Evolutionary conservation across 2,888 invertebrate species (phyloP).

Genomic region (Nymphalis c-album): DNA sequence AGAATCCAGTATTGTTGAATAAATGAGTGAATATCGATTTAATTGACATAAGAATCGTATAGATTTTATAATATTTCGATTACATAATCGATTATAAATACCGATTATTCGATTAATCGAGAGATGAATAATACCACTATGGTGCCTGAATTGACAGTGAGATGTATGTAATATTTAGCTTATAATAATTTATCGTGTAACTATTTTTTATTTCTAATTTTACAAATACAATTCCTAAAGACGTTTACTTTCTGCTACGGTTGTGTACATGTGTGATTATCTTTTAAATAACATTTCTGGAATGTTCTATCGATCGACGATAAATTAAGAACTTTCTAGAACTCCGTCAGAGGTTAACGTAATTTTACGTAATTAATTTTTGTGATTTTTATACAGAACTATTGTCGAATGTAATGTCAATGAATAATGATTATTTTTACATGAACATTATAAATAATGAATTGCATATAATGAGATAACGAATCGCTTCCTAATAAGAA

Average conservation of each 20-base stretch:
- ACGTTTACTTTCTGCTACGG: conserved; percentile 10
- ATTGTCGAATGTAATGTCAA: conserved; percentile 5
- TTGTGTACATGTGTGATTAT: conserved; percentile 11
- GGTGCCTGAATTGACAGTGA: conserved; percentile 29
- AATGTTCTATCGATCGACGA: too few relatives aligned
- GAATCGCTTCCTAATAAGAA: too few relatives aligned
- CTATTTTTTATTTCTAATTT: not conserved
- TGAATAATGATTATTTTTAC: not conserved
- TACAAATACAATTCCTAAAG: conserved; percentile 6
- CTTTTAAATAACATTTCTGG: not conserved
- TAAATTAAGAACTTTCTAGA: too few relatives aligned
- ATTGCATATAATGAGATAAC: not conserved
- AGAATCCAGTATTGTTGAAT: too few relatives aligned
- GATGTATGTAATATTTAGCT: conserved; percentile 1
- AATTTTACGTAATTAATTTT: not conserved
- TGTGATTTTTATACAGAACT: conserved; percentile 11
- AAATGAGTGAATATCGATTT: too few relatives aligned
- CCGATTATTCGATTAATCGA: not conserved
- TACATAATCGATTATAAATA: not conserved
- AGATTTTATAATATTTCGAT: not conserved
- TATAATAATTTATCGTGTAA: not conserved
- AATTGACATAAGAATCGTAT: too few relatives aligned
- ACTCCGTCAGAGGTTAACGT: not conserved
- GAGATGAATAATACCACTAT: not conserved
- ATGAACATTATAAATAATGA: not conserved